These are phyloP conservation scores for Clarias magur DNA, from an alignment of 2,113 vertebrate species.

Conservation along the genomic window DNA sequence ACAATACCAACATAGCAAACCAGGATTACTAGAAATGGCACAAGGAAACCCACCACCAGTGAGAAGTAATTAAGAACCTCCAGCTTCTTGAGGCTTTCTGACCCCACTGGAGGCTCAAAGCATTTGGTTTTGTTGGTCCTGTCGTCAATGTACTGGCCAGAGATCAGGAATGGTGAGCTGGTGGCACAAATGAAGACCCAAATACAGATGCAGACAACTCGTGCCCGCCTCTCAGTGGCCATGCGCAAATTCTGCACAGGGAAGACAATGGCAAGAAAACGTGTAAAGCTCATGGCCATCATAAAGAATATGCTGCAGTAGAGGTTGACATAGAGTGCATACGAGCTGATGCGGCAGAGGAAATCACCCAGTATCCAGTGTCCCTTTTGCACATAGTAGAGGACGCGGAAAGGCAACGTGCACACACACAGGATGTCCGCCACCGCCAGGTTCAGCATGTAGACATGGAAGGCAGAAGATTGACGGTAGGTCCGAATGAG, in stretches of 20 bases:
- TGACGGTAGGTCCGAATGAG: conserved; percentile 79
- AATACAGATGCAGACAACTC: conserved; percentile 73
- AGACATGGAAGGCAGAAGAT: conserved; percentile 85
- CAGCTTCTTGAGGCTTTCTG: conserved; percentile 52
- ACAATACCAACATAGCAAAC: conserved; percentile 90
- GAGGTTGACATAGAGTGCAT: conserved; percentile 90
- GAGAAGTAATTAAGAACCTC: conserved; percentile 82
- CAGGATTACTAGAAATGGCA: conserved; percentile 86
- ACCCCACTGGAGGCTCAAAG: conserved; percentile 80
- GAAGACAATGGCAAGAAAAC: conserved; percentile 92
- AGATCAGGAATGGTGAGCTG: conserved; percentile 81
- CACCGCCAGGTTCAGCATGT: conserved; percentile 90
- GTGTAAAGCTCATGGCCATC: conserved; percentile 93
- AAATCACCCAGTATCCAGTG: conserved; percentile 85
- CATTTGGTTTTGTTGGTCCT: conserved; percentile 85
- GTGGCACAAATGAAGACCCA: conserved; percentile 86
- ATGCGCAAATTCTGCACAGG: conserved; percentile 84
- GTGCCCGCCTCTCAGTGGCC: conserved; percentile 78
- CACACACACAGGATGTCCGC: conserved; percentile 89
- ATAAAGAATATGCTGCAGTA: conserved; percentile 97
- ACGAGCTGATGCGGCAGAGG: conserved; percentile 87
- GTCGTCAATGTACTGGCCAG: conserved; percentile 63
- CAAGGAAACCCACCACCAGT: conserved; percentile 80
- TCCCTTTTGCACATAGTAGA: conserved; percentile 86
- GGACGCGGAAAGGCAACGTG: conserved; percentile 85